These are phyloP conservation scores for Himantopus leucocephalus DNA, from an alignment of 2,113 vertebrate genomes.

Conservation along the genomic window DNA sequence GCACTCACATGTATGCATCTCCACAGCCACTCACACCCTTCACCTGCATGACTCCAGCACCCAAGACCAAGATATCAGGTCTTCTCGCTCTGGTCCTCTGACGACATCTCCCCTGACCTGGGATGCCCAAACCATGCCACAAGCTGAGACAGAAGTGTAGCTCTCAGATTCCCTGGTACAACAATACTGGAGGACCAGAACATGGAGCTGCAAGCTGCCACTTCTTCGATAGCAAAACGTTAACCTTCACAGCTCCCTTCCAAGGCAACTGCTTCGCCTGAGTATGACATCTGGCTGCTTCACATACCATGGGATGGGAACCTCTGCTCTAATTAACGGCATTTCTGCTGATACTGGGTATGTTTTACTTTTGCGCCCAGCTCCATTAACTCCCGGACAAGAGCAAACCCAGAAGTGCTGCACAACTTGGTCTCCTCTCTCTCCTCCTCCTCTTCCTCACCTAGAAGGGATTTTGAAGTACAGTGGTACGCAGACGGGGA, in stretches of 20 bases:
- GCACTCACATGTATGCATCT: not conserved
- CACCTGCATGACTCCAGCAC: not conserved
- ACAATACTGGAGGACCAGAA: not conserved
- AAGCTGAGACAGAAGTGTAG: not conserved
- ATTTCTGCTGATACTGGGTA: not conserved
- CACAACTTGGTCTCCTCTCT: not conserved
- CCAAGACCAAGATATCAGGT: not conserved
- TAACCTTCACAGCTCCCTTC: not conserved
- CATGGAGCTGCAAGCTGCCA: not conserved
- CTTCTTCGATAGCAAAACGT: not conserved
- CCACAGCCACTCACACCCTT: not conserved
- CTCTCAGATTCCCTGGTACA: not conserved
- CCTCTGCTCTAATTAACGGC: not conserved
- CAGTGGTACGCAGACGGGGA: not conserved
- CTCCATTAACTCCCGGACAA: not conserved
- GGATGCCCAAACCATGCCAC: not conserved
- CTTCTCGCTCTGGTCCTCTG: not conserved
- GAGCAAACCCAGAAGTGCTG: not conserved
- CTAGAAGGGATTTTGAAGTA: not conserved
- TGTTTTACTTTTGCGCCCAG: not conserved
- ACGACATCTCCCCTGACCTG: not conserved
- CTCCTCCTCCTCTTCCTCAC: not conserved
- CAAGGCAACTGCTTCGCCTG: not conserved
- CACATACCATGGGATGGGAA: accelerated
- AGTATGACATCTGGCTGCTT: not conserved